Percentiles rank a stretch among this genome's conserved stretches.
Evolutionary conservation across 2,797 vertebrate genomes (phyloP).

Genomic region (Urophycis tenuis): DNA sequence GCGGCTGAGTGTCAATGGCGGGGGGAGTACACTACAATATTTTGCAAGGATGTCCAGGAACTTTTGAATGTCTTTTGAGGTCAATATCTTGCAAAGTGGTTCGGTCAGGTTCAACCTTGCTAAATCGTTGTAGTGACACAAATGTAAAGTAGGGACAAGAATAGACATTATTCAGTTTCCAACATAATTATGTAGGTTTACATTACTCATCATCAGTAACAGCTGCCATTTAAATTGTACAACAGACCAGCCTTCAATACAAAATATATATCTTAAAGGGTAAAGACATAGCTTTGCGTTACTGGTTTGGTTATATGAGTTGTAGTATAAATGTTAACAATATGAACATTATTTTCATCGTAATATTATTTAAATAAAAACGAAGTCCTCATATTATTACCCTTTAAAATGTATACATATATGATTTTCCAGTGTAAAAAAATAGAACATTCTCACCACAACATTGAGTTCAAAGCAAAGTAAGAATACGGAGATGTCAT

Average conservation of each 20-base stretch:
- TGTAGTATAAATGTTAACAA: background rate
- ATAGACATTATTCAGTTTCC: slow-evolving; percentile 7
- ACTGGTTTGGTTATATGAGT: background rate
- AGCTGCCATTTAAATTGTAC: slow-evolving; percentile 16
- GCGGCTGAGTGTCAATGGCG: slow-evolving; percentile 21
- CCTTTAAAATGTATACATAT: slow-evolving; percentile 35
- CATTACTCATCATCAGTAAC: slow-evolving; percentile 12
- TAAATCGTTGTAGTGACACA: slow-evolving; percentile 47
- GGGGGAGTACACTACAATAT: slow-evolving; percentile 47
- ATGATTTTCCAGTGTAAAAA: background rate
- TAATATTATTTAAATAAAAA: background rate
- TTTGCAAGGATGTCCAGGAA: slow-evolving; percentile 26
- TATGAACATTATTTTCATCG: background rate
- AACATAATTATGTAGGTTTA: slow-evolving; percentile 11
- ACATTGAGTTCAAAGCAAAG: slow-evolving; percentile 13
- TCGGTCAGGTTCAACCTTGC: slow-evolving; percentile 15
- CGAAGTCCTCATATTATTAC: background rate
- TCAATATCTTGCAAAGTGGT: slow-evolving; percentile 6
- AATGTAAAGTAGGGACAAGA: slow-evolving; percentile 27
- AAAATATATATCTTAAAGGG: slow-evolving; percentile 30
- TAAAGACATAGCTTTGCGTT: background rate
- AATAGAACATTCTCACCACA: slow-evolving; percentile 15
- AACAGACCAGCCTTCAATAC: background rate
- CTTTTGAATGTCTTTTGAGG: background rate
- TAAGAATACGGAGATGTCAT: background rate